Base-by-base conservation (phyloP, 1,140 invertebrate species). In the Aphaenogaster ashmeadi region DNA sequence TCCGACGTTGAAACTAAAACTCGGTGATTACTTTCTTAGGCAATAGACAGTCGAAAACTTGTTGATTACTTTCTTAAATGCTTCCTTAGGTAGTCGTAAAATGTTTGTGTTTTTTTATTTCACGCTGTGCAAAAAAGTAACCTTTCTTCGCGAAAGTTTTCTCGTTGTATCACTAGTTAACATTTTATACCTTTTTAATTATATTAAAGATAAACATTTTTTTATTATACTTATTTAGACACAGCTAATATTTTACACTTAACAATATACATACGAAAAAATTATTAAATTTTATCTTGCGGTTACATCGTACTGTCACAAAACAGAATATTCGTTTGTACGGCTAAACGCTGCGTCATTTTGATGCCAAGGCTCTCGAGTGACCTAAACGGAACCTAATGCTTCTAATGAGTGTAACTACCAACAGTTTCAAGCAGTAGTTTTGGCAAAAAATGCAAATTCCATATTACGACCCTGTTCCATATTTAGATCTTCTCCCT, bases 61-160 rank as follows among this genome's bases (percentile, higher is more conserved):
- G 80, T 84, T 60, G 60, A 86, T 86, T 78, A 86, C 64, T 86
- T 86, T 44, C 74, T 86, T 71, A 36, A 83, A 77, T 15, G 72
- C 77, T 56, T 36, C 47, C 33, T 71, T 54, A 41, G 56, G 36
- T 21, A 66, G 7, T 52, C 9, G 50, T 44, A 60, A 58, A 77
- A 38, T 71, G 50, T 69, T 81, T 9, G 27, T 52, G 18, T 47
- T 81, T 41, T 4, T 83, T n/a, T 74, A 36, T 60, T 11, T n/a
- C 18, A 15, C 8, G 44, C 7, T 56, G 13, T 36, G 3, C 33
- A 9, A 33, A 9, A 33, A 21, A 56, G 15, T 56, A 64, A 79
- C 3, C 15, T 9, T 13, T 38, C 3, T 21, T 36, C 44, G 44
- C 38, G 13, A 7, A 58, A 60, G 38, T 58, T 77, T 79, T 3